Conservation (phyloP, 2,888 invertebrate genomes). For the Caenorhabditis virilis region DNA sequence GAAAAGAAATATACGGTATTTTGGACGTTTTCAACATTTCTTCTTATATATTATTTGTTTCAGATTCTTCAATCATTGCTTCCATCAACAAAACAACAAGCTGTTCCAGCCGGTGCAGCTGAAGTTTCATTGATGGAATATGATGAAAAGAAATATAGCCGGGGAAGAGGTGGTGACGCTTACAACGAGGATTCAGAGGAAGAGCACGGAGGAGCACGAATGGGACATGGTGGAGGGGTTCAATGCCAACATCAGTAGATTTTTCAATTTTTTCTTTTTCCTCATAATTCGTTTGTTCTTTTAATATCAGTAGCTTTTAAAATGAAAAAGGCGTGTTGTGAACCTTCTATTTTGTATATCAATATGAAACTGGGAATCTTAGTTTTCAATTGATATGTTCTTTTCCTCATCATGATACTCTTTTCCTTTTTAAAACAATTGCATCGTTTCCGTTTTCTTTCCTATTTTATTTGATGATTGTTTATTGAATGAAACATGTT, state of each 20-base stretch:
- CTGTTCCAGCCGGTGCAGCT: constrained; percentile 75
- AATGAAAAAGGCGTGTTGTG: too few relatives aligned
- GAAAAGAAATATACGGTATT: constrained; percentile 58
- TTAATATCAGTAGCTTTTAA: too few relatives aligned
- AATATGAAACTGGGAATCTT: too few relatives aligned
- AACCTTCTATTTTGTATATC: too few relatives aligned
- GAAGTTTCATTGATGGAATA: constrained; percentile 78
- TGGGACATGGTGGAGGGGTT: constrained; percentile 22
- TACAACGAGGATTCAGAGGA: constrained; percentile 74
- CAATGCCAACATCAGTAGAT: constrained; percentile 37
- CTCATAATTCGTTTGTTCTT: too few relatives aligned
- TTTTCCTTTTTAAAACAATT: constrained; percentile 5
- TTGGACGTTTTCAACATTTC: too few relatives aligned
- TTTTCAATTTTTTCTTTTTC: neutral
- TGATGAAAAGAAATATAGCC: constrained; percentile 61
- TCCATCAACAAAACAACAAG: constrained; percentile 78
- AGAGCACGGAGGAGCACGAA: constrained; percentile 75
- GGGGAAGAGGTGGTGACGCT: constrained; percentile 74
- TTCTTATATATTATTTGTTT: too few relatives aligned
- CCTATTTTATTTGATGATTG: constrained; percentile 4
- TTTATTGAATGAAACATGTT: constrained; percentile 3
- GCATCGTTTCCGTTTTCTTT: constrained; percentile 8
- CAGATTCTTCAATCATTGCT: constrained; percentile 79
- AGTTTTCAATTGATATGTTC: too few relatives aligned
- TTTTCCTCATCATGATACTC: too few relatives aligned